These are phyloP conservation scores for Chiloscyllium plagiosum DNA, from an alignment of 2,113 vertebrate species.

Conservation along the genomic window DNA sequence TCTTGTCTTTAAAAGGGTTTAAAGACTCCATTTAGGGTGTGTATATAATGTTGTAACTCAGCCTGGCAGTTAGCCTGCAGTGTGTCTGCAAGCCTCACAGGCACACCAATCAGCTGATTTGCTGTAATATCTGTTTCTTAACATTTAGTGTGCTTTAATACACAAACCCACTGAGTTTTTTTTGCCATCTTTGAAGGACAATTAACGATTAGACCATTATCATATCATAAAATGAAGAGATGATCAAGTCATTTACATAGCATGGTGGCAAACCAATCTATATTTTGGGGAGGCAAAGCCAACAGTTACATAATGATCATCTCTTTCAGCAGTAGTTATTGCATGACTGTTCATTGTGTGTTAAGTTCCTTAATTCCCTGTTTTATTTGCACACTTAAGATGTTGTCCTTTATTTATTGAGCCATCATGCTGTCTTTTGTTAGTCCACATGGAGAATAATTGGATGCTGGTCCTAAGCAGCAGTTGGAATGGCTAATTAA, in stretches of 20 bases:
- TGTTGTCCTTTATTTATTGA: neutral
- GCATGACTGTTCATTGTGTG: neutral
- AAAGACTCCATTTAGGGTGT: no score
- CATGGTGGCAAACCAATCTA: neutral
- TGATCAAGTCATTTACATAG: neutral
- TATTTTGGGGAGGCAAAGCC: neutral
- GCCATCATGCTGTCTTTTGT: neutral
- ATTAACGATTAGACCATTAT: no score
- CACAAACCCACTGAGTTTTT: no score
- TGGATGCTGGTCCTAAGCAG: neutral
- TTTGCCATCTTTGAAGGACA: no score
- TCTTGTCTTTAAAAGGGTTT: no score
- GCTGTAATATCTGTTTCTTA: no score
- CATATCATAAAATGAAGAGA: neutral
- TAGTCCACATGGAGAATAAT: neutral
- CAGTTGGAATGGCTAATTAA: constrained; percentile 10
- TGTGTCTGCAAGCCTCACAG: no score
- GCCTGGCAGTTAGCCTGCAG: no score
- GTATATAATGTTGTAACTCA: no score
- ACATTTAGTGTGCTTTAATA: no score
- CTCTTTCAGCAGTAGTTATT: neutral
- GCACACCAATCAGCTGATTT: no score
- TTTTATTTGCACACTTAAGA: neutral
- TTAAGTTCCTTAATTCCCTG: neutral
- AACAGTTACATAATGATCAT: neutral